Percentiles rank a stretch among this genome's conserved stretches.
Conservation (phyloP, 2,888 invertebrate genomes). For the Pegoplata infirma region DNA sequence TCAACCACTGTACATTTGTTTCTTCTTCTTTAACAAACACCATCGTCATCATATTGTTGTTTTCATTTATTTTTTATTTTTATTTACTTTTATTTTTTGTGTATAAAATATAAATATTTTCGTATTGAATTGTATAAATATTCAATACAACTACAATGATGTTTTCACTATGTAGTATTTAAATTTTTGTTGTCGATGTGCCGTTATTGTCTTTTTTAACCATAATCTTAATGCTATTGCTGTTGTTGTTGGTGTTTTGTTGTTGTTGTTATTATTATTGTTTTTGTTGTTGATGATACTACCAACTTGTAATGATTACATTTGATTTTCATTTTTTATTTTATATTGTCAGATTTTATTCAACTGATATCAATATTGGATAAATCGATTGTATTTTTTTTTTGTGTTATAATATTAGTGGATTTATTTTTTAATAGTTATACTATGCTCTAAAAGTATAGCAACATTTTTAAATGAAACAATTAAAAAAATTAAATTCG, state of each 20-base stretch:
- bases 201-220: slow-evolving; percentile 26
- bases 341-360: slow-evolving; percentile 21
- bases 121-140: neutral
- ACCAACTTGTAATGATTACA: slow-evolving; percentile 25
- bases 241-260: neutral
- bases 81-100: neutral
- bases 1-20: neutral
- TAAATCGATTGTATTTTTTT: neutral
- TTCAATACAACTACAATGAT: neutral
- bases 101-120: slow-evolving; percentile 9
- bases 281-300: slow-evolving; percentile 10
- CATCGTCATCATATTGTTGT: neutral
- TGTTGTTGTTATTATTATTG: neutral
- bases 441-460: too few relatives aligned
- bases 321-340: slow-evolving; percentile 15
- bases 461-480: too few relatives aligned
- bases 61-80: neutral
- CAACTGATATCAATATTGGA: neutral
- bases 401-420: neutral
- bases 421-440: too few relatives aligned
- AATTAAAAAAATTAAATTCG: too few relatives aligned
- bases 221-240: slow-evolving; percentile 25
- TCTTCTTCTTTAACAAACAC: neutral
- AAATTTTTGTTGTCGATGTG: slow-evolving; percentile 10
- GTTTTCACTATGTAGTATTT: slow-evolving; percentile 21